A percentile compares a stretch with the other conserved stretches of the same genome.
These are phyloP conservation scores for Corythornis madagascariensis DNA, from an alignment of 2,113 vertebrate genomes.

Conservation along the genomic window DNA sequence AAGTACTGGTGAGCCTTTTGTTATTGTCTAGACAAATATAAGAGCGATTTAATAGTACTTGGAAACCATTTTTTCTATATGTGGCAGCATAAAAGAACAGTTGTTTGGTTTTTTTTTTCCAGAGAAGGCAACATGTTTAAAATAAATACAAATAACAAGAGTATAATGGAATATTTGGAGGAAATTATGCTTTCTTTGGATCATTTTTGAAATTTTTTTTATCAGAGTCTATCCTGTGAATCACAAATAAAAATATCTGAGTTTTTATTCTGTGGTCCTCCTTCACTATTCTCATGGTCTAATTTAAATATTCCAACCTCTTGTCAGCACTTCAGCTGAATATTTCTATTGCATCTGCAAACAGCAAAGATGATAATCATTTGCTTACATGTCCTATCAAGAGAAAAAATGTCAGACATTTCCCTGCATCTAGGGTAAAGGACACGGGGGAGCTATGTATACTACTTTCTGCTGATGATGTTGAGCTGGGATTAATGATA, in stretches of 20 bases:
- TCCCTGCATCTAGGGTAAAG: not conserved
- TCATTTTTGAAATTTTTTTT: not conserved
- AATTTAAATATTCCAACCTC: conserved; percentile 44
- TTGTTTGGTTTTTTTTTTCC: not conserved
- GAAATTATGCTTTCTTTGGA: not conserved
- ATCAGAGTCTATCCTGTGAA: not conserved
- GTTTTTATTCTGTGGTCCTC: not conserved
- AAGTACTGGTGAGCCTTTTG: not conserved
- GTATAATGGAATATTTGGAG: not conserved
- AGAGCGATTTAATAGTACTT: not conserved
- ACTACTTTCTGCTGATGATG: conserved; percentile 27
- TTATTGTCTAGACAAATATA: not conserved
- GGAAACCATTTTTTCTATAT: not conserved
- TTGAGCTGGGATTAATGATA: conserved; percentile 17
- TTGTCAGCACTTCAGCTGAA: conserved; percentile 32
- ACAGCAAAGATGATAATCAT: conserved; percentile 42
- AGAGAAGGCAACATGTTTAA: not conserved
- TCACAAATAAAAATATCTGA: not conserved
- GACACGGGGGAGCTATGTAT: not conserved
- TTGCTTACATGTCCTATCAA: conserved; percentile 39
- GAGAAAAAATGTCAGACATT: conserved; percentile 40
- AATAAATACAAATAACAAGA: not conserved
- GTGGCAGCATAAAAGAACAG: not conserved
- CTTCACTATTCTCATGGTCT: not conserved
- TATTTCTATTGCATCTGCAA: conserved; percentile 52